Evolutionary conservation across 2,113 vertebrate species (phyloP), one percentile per base, ranked within the genome.

Genomic region (Gadus macrocephalus): DNA sequence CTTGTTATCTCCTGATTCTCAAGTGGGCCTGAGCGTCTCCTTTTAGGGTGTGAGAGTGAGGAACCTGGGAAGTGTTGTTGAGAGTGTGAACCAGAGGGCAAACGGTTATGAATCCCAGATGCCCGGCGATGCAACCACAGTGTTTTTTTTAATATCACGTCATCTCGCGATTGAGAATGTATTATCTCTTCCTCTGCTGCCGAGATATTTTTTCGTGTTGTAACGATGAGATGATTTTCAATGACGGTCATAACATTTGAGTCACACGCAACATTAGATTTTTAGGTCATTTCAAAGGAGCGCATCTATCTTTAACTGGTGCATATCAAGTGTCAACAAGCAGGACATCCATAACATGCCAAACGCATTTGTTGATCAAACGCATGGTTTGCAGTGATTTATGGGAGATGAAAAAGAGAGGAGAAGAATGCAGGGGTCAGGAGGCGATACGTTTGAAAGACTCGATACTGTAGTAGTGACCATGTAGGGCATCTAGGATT

Each of bases 331-430:
- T 76, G 62, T 71, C 55, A 59, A 71, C 66, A 42, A 74, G 74
- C 66, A 72, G 58, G 72, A 55, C 68, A 53, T 72, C 77, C 75
- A 87, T 56, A 83, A 82, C 81, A 82, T 73, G 70, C 74, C 70
- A 55, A 38, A 64, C 31, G 58, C 53, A 20, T 71, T 83, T 74
- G 74, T 55, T 64, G 62, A 78, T 80, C 74, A 85, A 68, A 77
- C 77, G 66, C 65, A 68, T 76, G 53, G 49, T 69, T 62, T 70
- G 63, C 38, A 62, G 42, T 67, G 76, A 78, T 66, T 74, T 61
- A 68, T 69, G n/a, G 16, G 49, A 62, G 16, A 59, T 38, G 56
- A 3, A 35, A 25, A 60, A 12, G 15, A 53, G 16, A 19, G 9
- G 35, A 62, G 53, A 68, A 31, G 53, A 31, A 65, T 64, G 65